Conservation (phyloP, 2,888 invertebrate genomes). For the Dinocampus coccinellae region DNA sequence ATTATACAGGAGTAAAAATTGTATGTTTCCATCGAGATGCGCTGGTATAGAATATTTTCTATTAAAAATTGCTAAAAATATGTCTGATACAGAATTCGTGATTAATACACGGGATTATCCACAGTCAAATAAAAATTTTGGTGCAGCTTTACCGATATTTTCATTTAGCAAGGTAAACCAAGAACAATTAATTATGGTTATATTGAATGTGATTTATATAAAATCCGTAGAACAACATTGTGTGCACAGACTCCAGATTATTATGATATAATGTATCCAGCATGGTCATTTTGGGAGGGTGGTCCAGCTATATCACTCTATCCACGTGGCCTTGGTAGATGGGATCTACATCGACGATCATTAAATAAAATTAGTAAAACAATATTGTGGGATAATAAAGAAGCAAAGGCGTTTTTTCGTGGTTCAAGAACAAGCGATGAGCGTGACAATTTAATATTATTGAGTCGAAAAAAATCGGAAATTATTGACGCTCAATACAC, state of each 20-base stretch:
- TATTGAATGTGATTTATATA: not conserved
- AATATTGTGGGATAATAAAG: constrained; percentile 84
- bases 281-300: constrained; percentile 99
- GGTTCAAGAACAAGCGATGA: constrained; percentile 95
- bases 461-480: constrained; percentile 82
- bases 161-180: constrained; percentile 90
- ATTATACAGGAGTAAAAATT: constrained; percentile 85
- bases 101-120: constrained; percentile 96
- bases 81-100: constrained; percentile 88
- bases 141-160: constrained; percentile 82
- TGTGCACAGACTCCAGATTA: constrained; percentile 77
- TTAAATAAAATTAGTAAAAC: constrained; percentile 77
- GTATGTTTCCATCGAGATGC: constrained; percentile 94
- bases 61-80: constrained; percentile 75
- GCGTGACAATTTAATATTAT: constrained; percentile 86
- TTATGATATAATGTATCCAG: constrained; percentile 93
- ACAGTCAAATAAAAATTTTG: constrained; percentile 79
- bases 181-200: not conserved
- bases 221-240: not conserved
- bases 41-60: constrained; percentile 92
- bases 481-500: constrained; percentile 95
- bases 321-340: constrained; percentile 93
- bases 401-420: constrained; percentile 84
- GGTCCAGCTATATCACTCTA: constrained; percentile 96
- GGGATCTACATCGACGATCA: constrained; percentile 86